These are phyloP conservation scores for Dreissena polymorpha DNA, from an alignment of 1,140 invertebrate species.

Conservation along the genomic window DNA sequence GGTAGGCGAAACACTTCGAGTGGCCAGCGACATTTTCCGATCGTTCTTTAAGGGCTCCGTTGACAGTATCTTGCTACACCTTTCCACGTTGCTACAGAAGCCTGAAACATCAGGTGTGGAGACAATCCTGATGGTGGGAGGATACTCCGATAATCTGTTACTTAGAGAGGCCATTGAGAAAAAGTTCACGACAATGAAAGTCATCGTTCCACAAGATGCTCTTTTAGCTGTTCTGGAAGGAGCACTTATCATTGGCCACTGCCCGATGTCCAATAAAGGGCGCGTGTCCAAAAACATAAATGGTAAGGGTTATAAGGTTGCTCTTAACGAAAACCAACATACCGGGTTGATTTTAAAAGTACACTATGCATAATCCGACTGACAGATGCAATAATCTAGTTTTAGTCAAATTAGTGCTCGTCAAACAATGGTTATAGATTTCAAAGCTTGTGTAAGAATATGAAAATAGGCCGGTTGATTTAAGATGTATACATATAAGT, in stretches of 20 bases:
- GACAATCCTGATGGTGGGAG: constrained; percentile 8
- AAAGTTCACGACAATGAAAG: not conserved
- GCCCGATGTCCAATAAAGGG: not conserved
- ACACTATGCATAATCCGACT: too few species aligned
- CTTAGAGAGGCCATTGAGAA: not conserved
- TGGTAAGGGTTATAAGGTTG: not conserved
- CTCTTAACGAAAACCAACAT: not conserved
- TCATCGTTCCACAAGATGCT: constrained; percentile 8
- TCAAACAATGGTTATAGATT: too few species aligned
- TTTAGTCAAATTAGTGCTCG: too few species aligned
- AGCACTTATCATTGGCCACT: constrained; percentile 21
- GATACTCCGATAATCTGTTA: not conserved
- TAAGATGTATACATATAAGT: too few species aligned
- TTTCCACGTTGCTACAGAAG: not conserved
- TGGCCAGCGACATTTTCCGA: not conserved
- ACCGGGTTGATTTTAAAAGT: too few species aligned
- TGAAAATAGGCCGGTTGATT: too few species aligned
- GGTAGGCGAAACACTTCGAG: not conserved
- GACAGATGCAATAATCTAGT: too few species aligned
- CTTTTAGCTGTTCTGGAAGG: constrained; percentile 10
- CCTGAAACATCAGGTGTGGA: not conserved
- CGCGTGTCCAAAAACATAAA: not conserved
- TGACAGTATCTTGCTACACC: not conserved
- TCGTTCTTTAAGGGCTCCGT: not conserved
- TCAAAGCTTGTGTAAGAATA: too few species aligned